Evolutionary conservation across 2,113 vertebrate species (phyloP).

Genomic region (Hydropotes inermis): DNA sequence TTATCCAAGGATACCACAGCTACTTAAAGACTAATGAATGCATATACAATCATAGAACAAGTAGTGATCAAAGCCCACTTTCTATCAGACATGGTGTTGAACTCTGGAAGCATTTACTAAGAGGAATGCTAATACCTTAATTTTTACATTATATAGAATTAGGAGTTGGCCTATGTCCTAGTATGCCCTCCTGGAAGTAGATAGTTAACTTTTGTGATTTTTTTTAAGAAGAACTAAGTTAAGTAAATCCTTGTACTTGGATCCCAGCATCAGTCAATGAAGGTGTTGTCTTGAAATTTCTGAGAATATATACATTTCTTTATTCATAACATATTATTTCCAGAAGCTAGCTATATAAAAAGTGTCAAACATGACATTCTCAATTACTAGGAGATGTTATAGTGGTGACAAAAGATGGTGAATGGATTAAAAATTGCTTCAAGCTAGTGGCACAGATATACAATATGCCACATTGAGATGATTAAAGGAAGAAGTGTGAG

Average conservation of each 20-base stretch:
- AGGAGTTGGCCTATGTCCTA: neutral
- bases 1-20: neutral
- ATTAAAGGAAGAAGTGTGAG: neutral
- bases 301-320: neutral
- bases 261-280: neutral
- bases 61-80: neutral
- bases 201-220: neutral
- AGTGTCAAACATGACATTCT: neutral
- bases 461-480: neutral
- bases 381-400: neutral
- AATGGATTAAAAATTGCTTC: neutral
- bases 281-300: neutral
- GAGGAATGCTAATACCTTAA: neutral
- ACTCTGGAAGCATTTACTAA: neutral
- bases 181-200: too few relatives aligned
- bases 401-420: neutral
- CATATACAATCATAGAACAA: neutral
- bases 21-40: neutral
- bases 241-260: neutral
- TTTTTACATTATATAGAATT: neutral
- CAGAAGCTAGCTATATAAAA: neutral
- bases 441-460: neutral
- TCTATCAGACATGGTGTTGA: neutral
- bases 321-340: neutral
- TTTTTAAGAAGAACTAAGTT: neutral